Base-by-base conservation (phyloP, 1,140 invertebrate genomes). In the Notospermus geniculatus region DNA sequence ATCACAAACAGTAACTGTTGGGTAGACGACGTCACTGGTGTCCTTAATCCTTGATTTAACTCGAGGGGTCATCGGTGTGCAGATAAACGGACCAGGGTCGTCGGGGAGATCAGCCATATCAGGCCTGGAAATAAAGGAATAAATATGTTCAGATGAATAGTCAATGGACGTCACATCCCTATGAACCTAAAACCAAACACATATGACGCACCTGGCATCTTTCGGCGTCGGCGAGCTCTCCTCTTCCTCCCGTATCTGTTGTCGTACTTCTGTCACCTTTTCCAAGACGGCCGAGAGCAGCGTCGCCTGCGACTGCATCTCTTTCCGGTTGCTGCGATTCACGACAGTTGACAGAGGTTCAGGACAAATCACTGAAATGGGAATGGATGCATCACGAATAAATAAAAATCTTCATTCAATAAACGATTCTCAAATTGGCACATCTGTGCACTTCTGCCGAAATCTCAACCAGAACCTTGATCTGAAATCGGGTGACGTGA, bases 331-430 rank as follows among this genome's bases (percentile, higher is more conserved):
- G 1, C 56, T 59, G n/a, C 70, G 66, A 9, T 73, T 71, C 1
- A 82, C 70, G n/a, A 69, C 67, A 1, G 76, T 76, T 11, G 80
- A 82, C 64, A 82, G 63, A 11, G 81, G 81, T 23, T 69, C 67
- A 15, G 77, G 76, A 23, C 69, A 62, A 46, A 54, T 57, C 36
- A 76, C 73, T 78, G 61, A n/a, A n/a, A n/a, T n/a, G n/a, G n/a
- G n/a, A n/a, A n/a, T n/a, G n/a, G n/a, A n/a, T n/a, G n/a, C n/a
- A n/a, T n/a, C n/a, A n/a, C n/a, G n/a, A n/a, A n/a, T n/a, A n/a
- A n/a, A n/a, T n/a, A n/a, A n/a, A n/a, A n/a, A n/a, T n/a, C n/a
- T n/a, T n/a, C n/a, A n/a, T n/a, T n/a, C n/a, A n/a, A n/a, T n/a
- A n/a, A n/a, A n/a, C n/a, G n/a, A n/a, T n/a, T n/a, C n/a, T n/a